Evolutionary conservation across 2,113 vertebrate genomes (phyloP).

Genomic region (Sylvia atricapilla): DNA sequence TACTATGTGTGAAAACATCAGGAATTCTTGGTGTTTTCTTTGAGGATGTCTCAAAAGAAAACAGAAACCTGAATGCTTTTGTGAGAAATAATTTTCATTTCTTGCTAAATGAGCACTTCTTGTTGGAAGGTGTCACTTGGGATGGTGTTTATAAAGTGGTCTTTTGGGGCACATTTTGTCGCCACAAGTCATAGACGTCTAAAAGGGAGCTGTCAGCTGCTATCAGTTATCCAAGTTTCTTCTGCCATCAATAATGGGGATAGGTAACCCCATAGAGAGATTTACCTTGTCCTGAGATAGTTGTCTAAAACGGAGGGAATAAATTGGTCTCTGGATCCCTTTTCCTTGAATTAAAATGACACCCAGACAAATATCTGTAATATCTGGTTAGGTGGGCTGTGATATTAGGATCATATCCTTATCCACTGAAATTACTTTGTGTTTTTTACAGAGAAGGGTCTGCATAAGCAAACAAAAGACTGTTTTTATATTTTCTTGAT

Average conservation of each 20-base stretch:
- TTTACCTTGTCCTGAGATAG: neutral
- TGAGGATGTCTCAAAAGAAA: neutral
- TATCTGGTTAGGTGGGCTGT: neutral
- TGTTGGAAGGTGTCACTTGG: neutral
- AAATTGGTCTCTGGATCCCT: neutral
- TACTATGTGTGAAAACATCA: neutral
- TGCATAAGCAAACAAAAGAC: neutral
- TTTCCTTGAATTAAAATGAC: neutral
- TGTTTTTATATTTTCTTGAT: neutral
- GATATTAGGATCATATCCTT: neutral
- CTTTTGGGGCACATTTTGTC: neutral
- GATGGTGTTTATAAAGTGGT: neutral
- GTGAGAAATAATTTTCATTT: neutral
- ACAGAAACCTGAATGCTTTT: neutral
- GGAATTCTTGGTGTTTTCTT: neutral
- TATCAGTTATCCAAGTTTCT: neutral
- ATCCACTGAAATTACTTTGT: rapidly evolving
- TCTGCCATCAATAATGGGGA: neutral
- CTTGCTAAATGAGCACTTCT: neutral
- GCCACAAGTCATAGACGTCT: neutral
- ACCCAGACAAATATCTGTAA: neutral
- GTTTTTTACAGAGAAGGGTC: neutral
- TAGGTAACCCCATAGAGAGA: neutral
- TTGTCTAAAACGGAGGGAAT: neutral
- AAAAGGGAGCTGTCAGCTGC: neutral